Evolutionary conservation across 2,113 vertebrate species (phyloP).

Genomic region (Cebus imitator): DNA sequence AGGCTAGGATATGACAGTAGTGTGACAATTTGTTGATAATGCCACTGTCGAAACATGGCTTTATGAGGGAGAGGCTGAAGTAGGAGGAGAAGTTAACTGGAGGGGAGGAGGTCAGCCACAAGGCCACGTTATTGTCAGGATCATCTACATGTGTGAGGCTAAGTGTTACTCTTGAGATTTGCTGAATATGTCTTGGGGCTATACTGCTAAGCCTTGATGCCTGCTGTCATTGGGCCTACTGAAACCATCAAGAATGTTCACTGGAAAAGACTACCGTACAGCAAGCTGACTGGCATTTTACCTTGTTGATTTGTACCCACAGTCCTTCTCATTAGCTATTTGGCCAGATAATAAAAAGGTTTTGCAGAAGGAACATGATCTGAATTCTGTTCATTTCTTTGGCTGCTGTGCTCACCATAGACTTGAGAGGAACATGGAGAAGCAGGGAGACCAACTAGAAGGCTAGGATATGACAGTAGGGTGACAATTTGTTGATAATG

Average conservation of each 20-base stretch:
- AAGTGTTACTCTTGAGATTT: neutral
- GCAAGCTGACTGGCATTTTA: neutral
- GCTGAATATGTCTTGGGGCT: neutral
- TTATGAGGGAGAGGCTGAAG: neutral
- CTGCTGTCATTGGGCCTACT: neutral
- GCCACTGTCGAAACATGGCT: neutral
- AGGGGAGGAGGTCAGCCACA: neutral
- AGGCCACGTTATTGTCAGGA: neutral
- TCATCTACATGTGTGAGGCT: neutral
- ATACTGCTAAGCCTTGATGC: neutral
- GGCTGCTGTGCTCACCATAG: neutral
- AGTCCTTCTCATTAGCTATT: neutral
- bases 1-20: neutral
- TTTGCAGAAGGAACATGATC: neutral
- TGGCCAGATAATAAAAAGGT: neutral
- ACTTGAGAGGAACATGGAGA: neutral
- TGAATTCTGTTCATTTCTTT: neutral
- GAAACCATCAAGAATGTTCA: neutral
- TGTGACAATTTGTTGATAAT: neutral
- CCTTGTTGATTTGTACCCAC: neutral
- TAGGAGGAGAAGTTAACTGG: neutral
- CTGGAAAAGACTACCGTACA: neutral
- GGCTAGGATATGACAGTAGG: neutral
- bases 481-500: neutral
- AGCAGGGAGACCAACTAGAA: neutral